A percentile compares a stretch with the other conserved stretches of the same genome.
Evolutionary conservation across 92 coral and sea anemone species (phyloP).

Genomic region (Isaurus tuberculatus): DNA sequence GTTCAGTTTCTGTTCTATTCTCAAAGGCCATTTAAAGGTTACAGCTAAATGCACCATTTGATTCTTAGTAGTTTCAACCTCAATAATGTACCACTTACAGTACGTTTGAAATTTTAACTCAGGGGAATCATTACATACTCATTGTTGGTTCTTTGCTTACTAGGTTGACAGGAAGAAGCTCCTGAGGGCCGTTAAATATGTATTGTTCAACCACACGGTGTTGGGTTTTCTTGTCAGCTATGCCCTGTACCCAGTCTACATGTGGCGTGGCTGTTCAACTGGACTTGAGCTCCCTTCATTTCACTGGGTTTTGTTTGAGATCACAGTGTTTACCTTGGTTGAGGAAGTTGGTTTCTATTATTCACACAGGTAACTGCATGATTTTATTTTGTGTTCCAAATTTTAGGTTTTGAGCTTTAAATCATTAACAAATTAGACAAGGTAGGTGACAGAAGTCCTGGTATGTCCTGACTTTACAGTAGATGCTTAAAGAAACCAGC

Average conservation of each 20-base stretch:
- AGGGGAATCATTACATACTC: background rate
- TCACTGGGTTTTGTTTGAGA: conserved; percentile 96
- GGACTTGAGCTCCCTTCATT: conserved; percentile 84
- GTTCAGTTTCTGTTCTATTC: too few species aligned
- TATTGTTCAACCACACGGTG: conserved; percentile 85
- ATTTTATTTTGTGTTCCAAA: too few species aligned
- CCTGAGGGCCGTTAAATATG: conserved; percentile 70
- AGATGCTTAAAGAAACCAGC: too few species aligned
- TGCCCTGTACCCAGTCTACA: conserved; percentile 49
- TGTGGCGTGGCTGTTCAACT: conserved; percentile 83
- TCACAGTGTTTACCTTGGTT: conserved; percentile 79
- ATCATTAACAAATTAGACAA: too few species aligned
- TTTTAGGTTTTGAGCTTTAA: too few species aligned
- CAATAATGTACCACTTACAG: too few species aligned
- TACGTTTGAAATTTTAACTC: too few species aligned
- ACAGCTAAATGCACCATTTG: too few species aligned
- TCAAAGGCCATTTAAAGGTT: too few species aligned
- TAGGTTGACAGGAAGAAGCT: conserved; percentile 88
- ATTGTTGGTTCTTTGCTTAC: background rate
- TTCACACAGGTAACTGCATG: conserved; percentile 82
- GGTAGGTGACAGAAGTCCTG: too few species aligned
- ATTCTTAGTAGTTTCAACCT: too few species aligned
- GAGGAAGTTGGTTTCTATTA: conserved; percentile 94
- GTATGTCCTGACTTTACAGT: too few species aligned
- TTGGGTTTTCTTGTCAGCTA: conserved; percentile 58